These are phyloP conservation scores for Asbolus verrucosus DNA, from an alignment of 1,140 invertebrate species.

Conservation along the genomic window DNA sequence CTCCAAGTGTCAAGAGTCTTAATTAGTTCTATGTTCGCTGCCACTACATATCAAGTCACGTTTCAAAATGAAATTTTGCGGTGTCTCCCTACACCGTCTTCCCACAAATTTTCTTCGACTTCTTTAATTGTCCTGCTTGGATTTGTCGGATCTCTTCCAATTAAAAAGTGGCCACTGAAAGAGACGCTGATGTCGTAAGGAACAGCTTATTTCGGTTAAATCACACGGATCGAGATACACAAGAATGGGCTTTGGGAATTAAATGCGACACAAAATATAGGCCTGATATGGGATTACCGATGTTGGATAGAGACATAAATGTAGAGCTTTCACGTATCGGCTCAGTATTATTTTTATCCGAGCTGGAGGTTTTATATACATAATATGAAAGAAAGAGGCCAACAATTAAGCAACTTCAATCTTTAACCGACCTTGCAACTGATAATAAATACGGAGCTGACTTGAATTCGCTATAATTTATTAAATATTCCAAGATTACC, in stretches of 20 bases:
- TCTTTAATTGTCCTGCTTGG: slow-evolving; percentile 29
- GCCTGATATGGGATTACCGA: no score
- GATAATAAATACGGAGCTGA: slow-evolving; percentile 27
- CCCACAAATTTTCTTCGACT: slow-evolving; percentile 23
- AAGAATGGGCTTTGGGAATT: no score
- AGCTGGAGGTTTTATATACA: no score
- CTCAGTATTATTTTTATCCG: no score
- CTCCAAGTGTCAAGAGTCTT: slow-evolving; percentile 51
- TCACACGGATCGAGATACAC: no score
- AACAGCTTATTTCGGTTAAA: no score
- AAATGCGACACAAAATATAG: no score
- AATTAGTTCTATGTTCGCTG: slow-evolving; percentile 52
- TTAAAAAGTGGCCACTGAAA: neutral
- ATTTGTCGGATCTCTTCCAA: slow-evolving; percentile 19
- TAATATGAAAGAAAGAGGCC: no score
- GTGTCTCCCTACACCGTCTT: slow-evolving; percentile 5
- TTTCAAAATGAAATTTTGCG: slow-evolving; percentile 43
- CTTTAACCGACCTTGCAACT: neutral
- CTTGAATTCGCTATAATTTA: slow-evolving; percentile 20
- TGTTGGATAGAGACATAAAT: no score
- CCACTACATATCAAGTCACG: slow-evolving; percentile 51
- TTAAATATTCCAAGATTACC: slow-evolving; percentile 19
- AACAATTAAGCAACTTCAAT: slow-evolving; percentile 12
- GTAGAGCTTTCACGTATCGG: no score
- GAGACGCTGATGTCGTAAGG: no score